Percentiles rank a stretch among this genome's conserved stretches.
Conservation (phyloP, 2,888 invertebrate genomes). For the Aethes cnicana region DNA sequence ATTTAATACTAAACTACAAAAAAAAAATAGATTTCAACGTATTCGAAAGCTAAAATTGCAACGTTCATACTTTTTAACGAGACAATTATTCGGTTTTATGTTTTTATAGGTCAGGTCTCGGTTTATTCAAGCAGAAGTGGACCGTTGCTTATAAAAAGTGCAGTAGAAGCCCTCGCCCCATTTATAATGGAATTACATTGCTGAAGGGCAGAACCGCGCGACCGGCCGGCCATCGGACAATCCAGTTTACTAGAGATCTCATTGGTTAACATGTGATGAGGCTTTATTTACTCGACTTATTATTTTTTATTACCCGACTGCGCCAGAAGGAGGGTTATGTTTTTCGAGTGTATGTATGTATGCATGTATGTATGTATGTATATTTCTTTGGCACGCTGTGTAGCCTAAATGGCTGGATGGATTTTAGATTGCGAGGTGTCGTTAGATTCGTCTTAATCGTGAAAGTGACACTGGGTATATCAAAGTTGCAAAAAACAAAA, state of each 20-base stretch:
- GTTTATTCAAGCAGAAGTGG: constrained; percentile 1
- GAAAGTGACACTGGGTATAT: too few species aligned
- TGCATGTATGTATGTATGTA: too few species aligned
- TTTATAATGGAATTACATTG: too few species aligned
- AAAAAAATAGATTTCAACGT: not conserved
- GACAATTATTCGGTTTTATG: constrained; percentile 5
- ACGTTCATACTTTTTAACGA: constrained; percentile 18
- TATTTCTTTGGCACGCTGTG: too few species aligned
- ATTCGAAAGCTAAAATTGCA: not conserved
- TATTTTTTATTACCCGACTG: too few species aligned
- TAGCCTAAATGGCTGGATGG: too few species aligned
- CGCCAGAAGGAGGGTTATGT: too few species aligned
- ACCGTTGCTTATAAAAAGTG: not conserved
- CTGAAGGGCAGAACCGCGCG: too few species aligned
- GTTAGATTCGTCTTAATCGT: too few species aligned
- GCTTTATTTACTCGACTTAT: constrained; percentile 57
- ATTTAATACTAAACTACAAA: not conserved
- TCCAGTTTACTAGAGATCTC: constrained; percentile 56
- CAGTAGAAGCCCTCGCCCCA: constrained; percentile 2
- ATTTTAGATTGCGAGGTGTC: too few species aligned
- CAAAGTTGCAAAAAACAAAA: too few species aligned
- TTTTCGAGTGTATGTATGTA: too few species aligned
- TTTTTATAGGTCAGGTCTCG: constrained; percentile 2
- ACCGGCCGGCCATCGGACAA: not conserved
- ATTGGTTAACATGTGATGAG: constrained; percentile 67